Evolutionary conservation across 2,888 invertebrate species (phyloP).

Genomic region (Hoplodrina ambigua): DNA sequence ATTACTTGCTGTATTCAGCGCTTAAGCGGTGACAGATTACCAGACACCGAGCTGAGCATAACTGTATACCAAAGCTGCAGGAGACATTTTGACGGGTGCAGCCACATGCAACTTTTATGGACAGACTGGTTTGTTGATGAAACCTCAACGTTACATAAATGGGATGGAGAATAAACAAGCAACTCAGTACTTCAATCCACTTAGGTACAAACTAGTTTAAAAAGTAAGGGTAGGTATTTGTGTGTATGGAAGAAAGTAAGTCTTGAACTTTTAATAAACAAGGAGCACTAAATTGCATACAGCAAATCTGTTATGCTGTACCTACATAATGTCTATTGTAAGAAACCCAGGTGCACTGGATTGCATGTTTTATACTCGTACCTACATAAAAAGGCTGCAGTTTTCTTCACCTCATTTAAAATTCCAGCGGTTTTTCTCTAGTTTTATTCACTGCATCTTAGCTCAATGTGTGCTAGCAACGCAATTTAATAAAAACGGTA

Average conservation of each 20-base stretch:
- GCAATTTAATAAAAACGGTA: neutral
- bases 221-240: neutral
- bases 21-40: constrained; percentile 52
- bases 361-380: constrained; percentile 9
- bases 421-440: constrained; percentile 6
- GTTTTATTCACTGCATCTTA: constrained; percentile 3
- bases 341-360: constrained; percentile 1
- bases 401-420: constrained; percentile 18
- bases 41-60: constrained; percentile 25
- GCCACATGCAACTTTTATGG: constrained; percentile 43
- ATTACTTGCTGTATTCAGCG: constrained; percentile 48
- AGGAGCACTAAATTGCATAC: neutral
- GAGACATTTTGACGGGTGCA: constrained; percentile 50
- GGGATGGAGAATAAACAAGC: neutral
- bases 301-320: neutral
- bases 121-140: constrained; percentile 37
- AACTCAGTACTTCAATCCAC: neutral
- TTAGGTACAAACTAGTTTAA: neutral
- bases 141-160: constrained; percentile 14
- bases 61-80: constrained; percentile 19
- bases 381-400: constrained; percentile 1
- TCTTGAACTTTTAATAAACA: neutral
- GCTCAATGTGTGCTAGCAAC: neutral
- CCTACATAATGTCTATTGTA: neutral
- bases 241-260: no score